A percentile compares a stretch with the other conserved stretches of the same genome.
Conservation (phyloP, 2,113 vertebrate species). For the Alligator mississippiensis region DNA sequence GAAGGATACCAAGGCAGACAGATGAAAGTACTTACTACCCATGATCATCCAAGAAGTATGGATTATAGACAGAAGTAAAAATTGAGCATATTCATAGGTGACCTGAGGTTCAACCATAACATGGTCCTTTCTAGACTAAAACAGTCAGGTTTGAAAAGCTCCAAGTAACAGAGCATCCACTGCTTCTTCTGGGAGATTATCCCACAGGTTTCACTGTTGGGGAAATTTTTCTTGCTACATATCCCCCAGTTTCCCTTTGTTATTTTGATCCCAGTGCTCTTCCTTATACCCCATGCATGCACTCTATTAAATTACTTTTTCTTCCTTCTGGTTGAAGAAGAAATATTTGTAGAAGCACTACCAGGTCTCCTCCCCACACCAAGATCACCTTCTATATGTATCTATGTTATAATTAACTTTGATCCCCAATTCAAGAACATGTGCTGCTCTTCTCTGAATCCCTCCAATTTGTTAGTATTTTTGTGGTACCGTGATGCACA, state of each 20-base stretch:
- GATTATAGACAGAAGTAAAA: background rate
- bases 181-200: background rate
- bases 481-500: background rate
- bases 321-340: background rate
- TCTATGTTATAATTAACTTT: background rate
- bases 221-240: background rate
- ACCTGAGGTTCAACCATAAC: background rate
- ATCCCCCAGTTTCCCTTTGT: background rate
- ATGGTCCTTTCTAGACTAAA: background rate
- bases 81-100: background rate
- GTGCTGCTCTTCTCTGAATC: background rate
- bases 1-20: background rate
- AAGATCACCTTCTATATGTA: background rate
- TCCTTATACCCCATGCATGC: background rate
- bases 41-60: background rate
- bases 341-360: background rate
- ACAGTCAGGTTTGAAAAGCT: background rate
- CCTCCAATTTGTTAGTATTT: background rate
- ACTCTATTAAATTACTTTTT: background rate
- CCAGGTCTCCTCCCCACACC: slow-evolving; percentile 21
- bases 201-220: background rate
- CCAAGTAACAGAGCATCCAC: background rate
- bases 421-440: background rate
- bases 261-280: background rate
- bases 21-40: background rate